Conservation (phyloP, 2,113 vertebrate genomes). For the Tenrec ecaudatus region DNA sequence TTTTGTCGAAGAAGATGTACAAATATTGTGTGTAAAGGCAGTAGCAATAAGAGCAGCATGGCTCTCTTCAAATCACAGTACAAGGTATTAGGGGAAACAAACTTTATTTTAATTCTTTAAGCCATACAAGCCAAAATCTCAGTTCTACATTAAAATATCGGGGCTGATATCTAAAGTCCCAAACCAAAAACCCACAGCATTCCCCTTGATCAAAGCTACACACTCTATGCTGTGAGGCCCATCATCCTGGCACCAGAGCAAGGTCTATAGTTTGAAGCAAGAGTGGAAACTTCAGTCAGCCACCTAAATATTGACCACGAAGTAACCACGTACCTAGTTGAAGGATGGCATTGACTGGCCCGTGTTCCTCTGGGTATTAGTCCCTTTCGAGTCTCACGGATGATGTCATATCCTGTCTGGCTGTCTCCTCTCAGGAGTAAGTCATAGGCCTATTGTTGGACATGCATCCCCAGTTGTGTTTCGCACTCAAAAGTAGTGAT, state of each 20-base stretch:
- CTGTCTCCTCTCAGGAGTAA: slow-evolving; percentile 9
- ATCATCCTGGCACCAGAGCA: neutral
- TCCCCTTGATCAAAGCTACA: neutral
- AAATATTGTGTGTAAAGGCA: neutral
- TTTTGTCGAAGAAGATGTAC: slow-evolving; percentile 27
- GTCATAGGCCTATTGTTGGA: neutral
- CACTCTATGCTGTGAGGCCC: neutral
- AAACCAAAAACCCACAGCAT: neutral
- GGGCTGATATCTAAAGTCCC: neutral
- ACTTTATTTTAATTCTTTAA: slow-evolving; percentile 37
- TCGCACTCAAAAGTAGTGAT: neutral
- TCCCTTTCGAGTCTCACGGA: neutral
- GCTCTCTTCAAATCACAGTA: slow-evolving; percentile 25
- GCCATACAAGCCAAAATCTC: slow-evolving; percentile 40
- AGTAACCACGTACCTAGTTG: neutral
- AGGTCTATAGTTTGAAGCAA: neutral
- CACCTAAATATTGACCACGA: neutral
- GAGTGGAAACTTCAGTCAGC: neutral
- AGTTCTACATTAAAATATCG: slow-evolving; percentile 18
- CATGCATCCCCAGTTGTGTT: neutral
- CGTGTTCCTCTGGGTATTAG: slow-evolving; percentile 28
- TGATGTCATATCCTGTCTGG: neutral
- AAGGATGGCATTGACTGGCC: neutral
- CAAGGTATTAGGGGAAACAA: slow-evolving; percentile 31
- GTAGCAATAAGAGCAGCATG: neutral